Conservation (phyloP, 2,888 invertebrate genomes). For the Cataglyphis rosenhaueri region DNA sequence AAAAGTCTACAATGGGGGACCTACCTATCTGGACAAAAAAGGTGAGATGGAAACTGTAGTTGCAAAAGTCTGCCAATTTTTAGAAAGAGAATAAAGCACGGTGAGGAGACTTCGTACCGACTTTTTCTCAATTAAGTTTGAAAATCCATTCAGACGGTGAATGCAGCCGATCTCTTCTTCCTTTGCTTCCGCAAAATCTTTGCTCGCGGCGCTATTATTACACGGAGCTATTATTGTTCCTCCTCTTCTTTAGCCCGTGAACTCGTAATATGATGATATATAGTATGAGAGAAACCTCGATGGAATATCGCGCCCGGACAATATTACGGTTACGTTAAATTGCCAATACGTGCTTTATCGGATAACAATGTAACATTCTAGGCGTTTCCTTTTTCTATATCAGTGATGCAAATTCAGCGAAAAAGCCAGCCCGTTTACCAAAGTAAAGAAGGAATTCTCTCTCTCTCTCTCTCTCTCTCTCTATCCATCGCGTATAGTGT, state of each 20-base stretch:
- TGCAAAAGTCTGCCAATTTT: conserved; percentile 39
- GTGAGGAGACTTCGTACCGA: conserved; percentile 49
- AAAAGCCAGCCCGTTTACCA: conserved; percentile 22
- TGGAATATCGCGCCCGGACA: conserved; percentile 20
- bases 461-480: not conserved
- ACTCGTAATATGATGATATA: conserved; percentile 32
- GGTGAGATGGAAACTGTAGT: conserved; percentile 43
- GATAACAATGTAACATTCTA: not conserved
- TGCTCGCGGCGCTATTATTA: conserved; percentile 39
- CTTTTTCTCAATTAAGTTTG: conserved; percentile 55
- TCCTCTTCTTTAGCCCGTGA: not conserved
- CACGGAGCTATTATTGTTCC: conserved; percentile 41
- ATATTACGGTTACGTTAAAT: conserved; percentile 44
- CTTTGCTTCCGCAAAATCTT: conserved; percentile 46
- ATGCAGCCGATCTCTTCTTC: conserved; percentile 43
- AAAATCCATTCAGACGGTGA: conserved; percentile 52
- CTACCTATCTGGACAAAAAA: conserved; percentile 19
- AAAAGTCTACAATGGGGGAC: conserved; percentile 18
- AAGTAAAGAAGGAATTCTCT: conserved; percentile 24
- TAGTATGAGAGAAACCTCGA: not conserved
- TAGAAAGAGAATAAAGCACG: conserved; percentile 42
- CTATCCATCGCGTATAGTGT: conserved; percentile 12
- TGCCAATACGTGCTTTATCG: conserved; percentile 48
- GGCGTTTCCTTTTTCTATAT: not conserved
- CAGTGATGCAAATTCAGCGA: conserved; percentile 30